phyloP scores from a whole-genome alignment of 2,888 invertebrate species.

The Meiosimyza platycephala region DNA sequence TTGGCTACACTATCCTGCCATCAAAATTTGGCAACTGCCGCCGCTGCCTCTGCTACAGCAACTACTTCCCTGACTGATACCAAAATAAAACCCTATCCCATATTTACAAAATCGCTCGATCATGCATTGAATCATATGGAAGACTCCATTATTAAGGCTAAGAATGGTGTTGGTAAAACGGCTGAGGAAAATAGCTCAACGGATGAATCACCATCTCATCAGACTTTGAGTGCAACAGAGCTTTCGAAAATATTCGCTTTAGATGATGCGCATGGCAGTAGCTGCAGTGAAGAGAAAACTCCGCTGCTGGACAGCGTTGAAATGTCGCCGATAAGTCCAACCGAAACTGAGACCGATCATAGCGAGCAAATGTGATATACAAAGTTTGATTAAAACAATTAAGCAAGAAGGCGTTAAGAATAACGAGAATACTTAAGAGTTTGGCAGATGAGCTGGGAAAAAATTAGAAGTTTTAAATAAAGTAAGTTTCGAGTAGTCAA shows the following conservation, averaged over 20 bases:
- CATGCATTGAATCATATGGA: conserved; percentile 55
- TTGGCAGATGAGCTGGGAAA: conserved; percentile 38
- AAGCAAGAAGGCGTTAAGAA: background rate
- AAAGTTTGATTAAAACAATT: conserved; percentile 28
- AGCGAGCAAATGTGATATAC: conserved; percentile 58
- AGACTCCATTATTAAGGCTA: conserved; percentile 34
- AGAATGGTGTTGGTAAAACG: conserved; percentile 32
- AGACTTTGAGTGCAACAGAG: conserved; percentile 59
- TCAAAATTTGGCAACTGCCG: conserved; percentile 52
- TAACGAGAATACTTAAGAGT: background rate
- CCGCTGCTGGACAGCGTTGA: conserved; percentile 67
- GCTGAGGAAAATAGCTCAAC: conserved; percentile 58
- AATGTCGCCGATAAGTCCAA: conserved; percentile 67
- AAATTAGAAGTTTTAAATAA: conserved; percentile 32
- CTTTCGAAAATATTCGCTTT: conserved; percentile 60
- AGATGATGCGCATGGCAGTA: conserved; percentile 58
- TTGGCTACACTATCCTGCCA: conserved; percentile 63
- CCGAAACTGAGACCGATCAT: conserved; percentile 59
- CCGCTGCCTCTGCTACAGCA: conserved; percentile 27
- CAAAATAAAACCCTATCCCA: conserved; percentile 46
- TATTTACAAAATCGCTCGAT: conserved; percentile 56
- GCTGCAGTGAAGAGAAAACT: conserved; percentile 66
- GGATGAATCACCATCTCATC: conserved; percentile 62
- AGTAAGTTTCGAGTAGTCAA: conserved; percentile 4
- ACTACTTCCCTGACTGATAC: conserved; percentile 29